Evolutionary conservation across 2,797 vertebrate species (phyloP).

Genomic region (Amblyopsis hoosieri): DNA sequence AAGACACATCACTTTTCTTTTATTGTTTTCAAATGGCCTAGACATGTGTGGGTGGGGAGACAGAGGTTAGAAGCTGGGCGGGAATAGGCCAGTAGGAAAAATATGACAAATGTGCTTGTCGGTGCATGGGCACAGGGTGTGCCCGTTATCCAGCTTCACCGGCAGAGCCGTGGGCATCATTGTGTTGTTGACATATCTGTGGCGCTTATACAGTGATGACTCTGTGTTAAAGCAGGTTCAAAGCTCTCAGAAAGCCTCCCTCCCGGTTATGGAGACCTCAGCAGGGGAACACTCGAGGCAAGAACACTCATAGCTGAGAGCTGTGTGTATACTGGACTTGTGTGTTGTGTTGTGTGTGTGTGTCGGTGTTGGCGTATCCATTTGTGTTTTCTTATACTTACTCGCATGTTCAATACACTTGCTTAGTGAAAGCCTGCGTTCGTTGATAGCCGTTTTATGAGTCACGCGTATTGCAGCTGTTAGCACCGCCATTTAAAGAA

Average conservation of each 20-base stretch:
- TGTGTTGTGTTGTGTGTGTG: constrained; percentile 12
- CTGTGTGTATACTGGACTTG: constrained; percentile 16
- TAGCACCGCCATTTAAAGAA: constrained; percentile 39
- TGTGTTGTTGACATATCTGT: constrained; percentile 76
- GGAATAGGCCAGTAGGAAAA: constrained; percentile 12
- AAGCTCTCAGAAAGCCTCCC: constrained; percentile 70
- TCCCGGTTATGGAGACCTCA: constrained; percentile 61
- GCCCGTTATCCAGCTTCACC: constrained; percentile 68
- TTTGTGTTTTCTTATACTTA: not conserved
- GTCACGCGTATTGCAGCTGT: too few relatives aligned
- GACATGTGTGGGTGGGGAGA: constrained; percentile 44
- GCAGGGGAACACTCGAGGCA: constrained; percentile 67
- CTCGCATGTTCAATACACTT: not conserved
- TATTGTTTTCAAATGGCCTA: constrained; percentile 77
- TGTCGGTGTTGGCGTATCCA: constrained; percentile 27
- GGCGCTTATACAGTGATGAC: constrained; percentile 66
- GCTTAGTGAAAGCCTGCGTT: constrained; percentile 44
- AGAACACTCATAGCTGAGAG: constrained; percentile 63
- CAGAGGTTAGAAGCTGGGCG: constrained; percentile 33
- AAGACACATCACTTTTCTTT: constrained; percentile 81
- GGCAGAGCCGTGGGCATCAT: constrained; percentile 46
- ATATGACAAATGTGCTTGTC: constrained; percentile 48
- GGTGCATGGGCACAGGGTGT: constrained; percentile 59
- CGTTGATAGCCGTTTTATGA: constrained; percentile 17
- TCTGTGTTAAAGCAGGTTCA: constrained; percentile 70